Evolutionary conservation across 1,140 invertebrate genomes (phyloP).

Genomic region (Coptotermes formosanus): DNA sequence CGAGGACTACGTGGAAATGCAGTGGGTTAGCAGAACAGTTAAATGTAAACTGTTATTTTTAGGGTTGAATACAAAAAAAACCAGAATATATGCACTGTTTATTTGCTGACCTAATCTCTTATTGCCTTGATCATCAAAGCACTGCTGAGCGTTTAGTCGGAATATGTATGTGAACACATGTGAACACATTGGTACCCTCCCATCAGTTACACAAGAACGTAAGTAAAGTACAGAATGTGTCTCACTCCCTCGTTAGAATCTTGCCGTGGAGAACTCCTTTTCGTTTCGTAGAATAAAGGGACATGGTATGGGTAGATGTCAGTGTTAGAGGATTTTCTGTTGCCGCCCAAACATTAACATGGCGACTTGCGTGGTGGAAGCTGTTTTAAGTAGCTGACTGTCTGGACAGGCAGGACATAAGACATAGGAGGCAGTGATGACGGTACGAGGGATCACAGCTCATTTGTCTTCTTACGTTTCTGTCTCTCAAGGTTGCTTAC

Average conservation of each 20-base stretch:
- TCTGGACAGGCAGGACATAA: conserved; percentile 5
- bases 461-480: not conserved
- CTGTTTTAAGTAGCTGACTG: conserved; percentile 4
- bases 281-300: not conserved
- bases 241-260: not conserved
- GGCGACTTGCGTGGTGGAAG: not conserved
- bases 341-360: not conserved
- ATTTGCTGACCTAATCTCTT: too few relatives aligned
- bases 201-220: not conserved
- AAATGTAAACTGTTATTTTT: too few relatives aligned
- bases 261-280: not conserved
- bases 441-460: not conserved
- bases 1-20: too few relatives aligned
- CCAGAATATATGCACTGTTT: too few relatives aligned
- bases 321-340: not conserved
- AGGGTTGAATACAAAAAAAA: too few relatives aligned
- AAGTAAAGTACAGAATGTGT: not conserved
- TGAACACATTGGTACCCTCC: not conserved
- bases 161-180: not conserved
- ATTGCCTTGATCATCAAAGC: too few relatives aligned
- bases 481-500: not conserved
- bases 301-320: not conserved
- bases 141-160: not conserved
- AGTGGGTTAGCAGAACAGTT: too few relatives aligned
- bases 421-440: not conserved